Percentiles rank a stretch among this genome's conserved stretches.
Evolutionary conservation across 2,888 invertebrate species (phyloP).

Genomic region (Drosophila vallismaia): DNA sequence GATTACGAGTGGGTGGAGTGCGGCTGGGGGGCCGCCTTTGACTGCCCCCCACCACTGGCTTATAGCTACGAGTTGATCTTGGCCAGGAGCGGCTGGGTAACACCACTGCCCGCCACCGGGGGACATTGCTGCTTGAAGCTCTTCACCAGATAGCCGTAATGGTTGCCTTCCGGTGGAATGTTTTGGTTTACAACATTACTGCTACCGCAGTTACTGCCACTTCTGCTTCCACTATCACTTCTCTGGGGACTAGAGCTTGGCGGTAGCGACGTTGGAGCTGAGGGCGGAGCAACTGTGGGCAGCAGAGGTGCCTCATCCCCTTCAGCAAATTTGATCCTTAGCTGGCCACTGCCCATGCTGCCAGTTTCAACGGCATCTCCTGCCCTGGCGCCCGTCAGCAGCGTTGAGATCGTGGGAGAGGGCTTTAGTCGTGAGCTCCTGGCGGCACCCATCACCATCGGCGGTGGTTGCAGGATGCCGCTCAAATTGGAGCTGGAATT

Average conservation of each 20-base stretch:
- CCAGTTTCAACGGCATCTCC: conserved; percentile 58
- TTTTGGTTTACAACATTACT: conserved; percentile 35
- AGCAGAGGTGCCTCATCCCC: conserved; percentile 60
- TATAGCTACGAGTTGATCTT: conserved; percentile 81
- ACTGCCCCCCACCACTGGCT: conserved; percentile 15
- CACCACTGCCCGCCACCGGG: conserved; percentile 53
- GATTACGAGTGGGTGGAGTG: conserved; percentile 27
- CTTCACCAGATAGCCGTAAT: conserved; percentile 73
- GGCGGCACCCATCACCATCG: conserved; percentile 29
- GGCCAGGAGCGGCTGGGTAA: conserved; percentile 81
- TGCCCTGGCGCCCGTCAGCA: conserved; percentile 50
- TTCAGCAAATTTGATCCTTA: conserved; percentile 70
- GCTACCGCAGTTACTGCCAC: conserved; percentile 26
- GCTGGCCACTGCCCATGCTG: conserved; percentile 62
- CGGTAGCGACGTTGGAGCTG: conserved; percentile 18
- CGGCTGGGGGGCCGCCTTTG: conserved; percentile 1
- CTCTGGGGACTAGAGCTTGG: conserved; percentile 43
- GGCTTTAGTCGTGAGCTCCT: conserved; percentile 59
- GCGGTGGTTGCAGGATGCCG: conserved; percentile 70
- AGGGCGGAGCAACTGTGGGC: conserved; percentile 16
- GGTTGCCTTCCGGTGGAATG: conserved; percentile 60
- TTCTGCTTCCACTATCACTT: conserved; percentile 48
- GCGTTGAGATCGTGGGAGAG: conserved; percentile 77
- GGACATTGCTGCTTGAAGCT: conserved; percentile 74
- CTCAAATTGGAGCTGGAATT: conserved; percentile 79